Evolutionary conservation across 2,797 vertebrate genomes (phyloP).

Genomic region (Poeciliopsis paucimaculata): DNA sequence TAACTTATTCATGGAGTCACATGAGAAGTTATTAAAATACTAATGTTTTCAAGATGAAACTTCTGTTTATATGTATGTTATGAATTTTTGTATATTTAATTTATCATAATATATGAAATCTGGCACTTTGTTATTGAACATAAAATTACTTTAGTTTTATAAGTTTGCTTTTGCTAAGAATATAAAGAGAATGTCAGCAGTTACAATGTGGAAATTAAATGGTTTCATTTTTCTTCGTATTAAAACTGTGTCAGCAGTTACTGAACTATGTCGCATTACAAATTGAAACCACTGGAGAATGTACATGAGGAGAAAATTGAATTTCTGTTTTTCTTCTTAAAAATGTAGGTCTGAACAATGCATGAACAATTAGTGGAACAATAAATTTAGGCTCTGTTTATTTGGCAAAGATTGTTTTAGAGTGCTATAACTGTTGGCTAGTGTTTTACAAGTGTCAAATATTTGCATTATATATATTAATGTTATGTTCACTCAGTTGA

Average conservation of each 20-base stretch:
- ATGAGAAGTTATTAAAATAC: constrained; percentile 15
- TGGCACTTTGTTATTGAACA: constrained; percentile 90
- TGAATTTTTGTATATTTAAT: constrained; percentile 89
- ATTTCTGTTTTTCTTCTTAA: background rate
- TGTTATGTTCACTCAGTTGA: background rate
- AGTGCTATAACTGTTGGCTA: background rate
- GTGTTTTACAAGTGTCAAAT: background rate
- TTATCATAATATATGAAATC: constrained; percentile 84
- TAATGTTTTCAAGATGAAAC: constrained; percentile 27
- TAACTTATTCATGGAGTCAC: constrained; percentile 21
- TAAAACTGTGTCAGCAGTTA: constrained; percentile 10
- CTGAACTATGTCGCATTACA: constrained; percentile 11
- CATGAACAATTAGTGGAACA: background rate
- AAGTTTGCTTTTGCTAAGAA: constrained; percentile 9
- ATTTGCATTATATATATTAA: background rate
- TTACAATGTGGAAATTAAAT: background rate
- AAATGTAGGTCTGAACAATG: background rate
- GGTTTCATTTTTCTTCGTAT: constrained; percentile 6
- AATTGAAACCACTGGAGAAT: constrained; percentile 21
- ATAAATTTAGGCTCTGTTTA: background rate
- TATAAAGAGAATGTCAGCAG: constrained; percentile 21
- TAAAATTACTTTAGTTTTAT: constrained; percentile 46
- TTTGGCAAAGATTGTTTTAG: background rate
- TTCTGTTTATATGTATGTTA: constrained; percentile 68
- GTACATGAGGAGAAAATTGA: background rate